Conservation (phyloP, 23 tunicate genomes). For the Clavelina lepadiformis region DNA sequence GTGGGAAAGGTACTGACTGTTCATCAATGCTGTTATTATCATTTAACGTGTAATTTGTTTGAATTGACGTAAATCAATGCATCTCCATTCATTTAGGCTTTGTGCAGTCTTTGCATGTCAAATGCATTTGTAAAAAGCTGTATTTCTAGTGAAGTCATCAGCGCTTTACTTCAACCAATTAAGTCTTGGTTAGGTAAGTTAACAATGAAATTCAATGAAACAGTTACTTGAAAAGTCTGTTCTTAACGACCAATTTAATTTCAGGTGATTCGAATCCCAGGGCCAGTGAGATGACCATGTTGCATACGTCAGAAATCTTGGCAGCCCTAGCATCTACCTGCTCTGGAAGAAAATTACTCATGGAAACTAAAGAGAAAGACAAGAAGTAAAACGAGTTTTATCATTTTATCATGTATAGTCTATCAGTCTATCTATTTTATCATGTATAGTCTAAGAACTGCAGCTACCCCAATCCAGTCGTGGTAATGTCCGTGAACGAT, state of each 20-base stretch:
- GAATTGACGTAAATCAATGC: not conserved
- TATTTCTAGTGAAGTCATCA: conserved; percentile 36
- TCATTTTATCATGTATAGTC: too few relatives aligned
- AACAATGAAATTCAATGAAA: too few relatives aligned
- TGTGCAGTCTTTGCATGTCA: conserved; percentile 60
- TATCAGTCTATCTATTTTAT: too few relatives aligned
- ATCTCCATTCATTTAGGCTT: conserved; percentile 20
- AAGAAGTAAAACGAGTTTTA: too few relatives aligned
- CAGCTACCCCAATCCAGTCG: too few relatives aligned
- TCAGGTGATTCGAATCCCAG: conserved; percentile 11
- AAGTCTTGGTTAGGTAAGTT: conserved; percentile 63
- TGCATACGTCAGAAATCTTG: conserved; percentile 73
- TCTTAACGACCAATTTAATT: too few relatives aligned
- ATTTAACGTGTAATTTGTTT: not conserved
- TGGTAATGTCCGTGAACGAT: too few relatives aligned
- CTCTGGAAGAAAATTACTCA: conserved; percentile 64
- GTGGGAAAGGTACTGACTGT: conserved; percentile 48
- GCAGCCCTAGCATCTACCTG: conserved; percentile 67
- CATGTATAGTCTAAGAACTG: too few relatives aligned
- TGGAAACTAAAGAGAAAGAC: conserved; percentile 10
- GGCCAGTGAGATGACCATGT: conserved; percentile 64
- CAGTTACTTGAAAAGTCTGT: not conserved
- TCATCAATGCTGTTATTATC: not conserved
- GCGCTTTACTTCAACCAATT: conserved; percentile 47
- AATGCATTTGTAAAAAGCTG: conserved; percentile 72